Evolutionary conservation across 2,797 vertebrate genomes (phyloP).

Genomic region (Mormyrops attenuatus): DNA sequence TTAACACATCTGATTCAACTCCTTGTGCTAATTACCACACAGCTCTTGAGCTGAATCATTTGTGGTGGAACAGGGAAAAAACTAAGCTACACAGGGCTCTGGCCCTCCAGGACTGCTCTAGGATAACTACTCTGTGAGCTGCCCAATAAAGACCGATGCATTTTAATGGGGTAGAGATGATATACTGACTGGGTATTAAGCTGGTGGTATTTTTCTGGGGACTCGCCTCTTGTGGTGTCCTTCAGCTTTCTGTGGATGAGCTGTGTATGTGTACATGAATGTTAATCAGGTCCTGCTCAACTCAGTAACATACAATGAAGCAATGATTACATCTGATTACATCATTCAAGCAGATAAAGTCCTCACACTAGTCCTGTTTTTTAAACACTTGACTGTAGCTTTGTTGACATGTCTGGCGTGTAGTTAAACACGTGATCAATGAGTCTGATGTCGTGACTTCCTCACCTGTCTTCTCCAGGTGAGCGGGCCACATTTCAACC

Average conservation of each 20-base stretch:
- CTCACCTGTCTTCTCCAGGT: conserved; percentile 54
- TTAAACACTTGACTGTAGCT: neutral
- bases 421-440: neutral
- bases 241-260: neutral
- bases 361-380: neutral
- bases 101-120: no score
- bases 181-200: neutral
- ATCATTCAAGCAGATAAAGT: neutral
- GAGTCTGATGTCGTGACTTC: neutral
- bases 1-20: no score
- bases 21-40: no score
- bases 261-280: neutral
- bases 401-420: neutral
- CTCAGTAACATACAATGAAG: neutral
- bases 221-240: neutral
- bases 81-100: no score
- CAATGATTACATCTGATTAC: neutral
- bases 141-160: neutral
- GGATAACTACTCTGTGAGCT: neutral
- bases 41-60: no score
- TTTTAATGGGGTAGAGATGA: neutral
- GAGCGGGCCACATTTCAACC: conserved; percentile 64
- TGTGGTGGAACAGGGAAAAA: no score
- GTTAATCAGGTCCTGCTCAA: neutral
- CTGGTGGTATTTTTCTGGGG: neutral